A percentile compares a stretch with the other conserved stretches of the same genome.
phyloP scores from a whole-genome alignment of 1,140 invertebrate genomes.

The Antheraea pernyi region DNA sequence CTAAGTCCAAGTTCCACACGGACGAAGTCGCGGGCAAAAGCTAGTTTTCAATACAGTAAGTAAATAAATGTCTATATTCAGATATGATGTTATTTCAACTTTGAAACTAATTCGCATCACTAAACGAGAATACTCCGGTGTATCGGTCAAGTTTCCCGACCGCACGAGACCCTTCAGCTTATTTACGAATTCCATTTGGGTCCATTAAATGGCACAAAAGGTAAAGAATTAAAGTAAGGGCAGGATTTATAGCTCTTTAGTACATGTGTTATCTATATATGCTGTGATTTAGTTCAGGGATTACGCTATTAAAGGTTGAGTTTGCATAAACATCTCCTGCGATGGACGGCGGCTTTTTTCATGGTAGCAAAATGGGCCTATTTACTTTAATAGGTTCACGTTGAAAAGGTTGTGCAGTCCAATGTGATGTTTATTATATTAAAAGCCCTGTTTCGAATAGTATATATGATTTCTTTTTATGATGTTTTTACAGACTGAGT shows the following conservation, averaged over 20 bases:
- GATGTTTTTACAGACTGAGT: background rate
- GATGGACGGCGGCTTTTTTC: too few relatives aligned
- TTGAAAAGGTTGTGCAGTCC: too few relatives aligned
- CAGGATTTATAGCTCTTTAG: conserved; percentile 9
- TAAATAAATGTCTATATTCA: too few relatives aligned
- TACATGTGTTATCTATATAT: background rate
- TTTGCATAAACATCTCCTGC: background rate
- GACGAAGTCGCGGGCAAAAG: too few relatives aligned
- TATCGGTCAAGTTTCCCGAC: conserved; percentile 1
- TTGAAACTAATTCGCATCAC: background rate
- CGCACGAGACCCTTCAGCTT: conserved; percentile 1
- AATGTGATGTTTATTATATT: too few relatives aligned
- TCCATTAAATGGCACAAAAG: conserved; percentile 10
- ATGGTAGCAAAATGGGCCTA: too few relatives aligned
- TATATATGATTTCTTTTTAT: too few relatives aligned
- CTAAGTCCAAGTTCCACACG: too few relatives aligned
- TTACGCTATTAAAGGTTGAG: background rate
- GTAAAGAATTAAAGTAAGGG: conserved; percentile 13
- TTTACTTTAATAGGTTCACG: too few relatives aligned
- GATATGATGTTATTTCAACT: background rate
- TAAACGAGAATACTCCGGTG: background rate
- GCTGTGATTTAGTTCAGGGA: background rate
- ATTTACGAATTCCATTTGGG: conserved; percentile 6
- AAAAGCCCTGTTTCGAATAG: too few relatives aligned
- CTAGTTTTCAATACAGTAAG: too few relatives aligned